These are phyloP conservation scores for Macrobrachium rosenbergii DNA, from an alignment of 1,140 invertebrate genomes.

Conservation along the genomic window DNA sequence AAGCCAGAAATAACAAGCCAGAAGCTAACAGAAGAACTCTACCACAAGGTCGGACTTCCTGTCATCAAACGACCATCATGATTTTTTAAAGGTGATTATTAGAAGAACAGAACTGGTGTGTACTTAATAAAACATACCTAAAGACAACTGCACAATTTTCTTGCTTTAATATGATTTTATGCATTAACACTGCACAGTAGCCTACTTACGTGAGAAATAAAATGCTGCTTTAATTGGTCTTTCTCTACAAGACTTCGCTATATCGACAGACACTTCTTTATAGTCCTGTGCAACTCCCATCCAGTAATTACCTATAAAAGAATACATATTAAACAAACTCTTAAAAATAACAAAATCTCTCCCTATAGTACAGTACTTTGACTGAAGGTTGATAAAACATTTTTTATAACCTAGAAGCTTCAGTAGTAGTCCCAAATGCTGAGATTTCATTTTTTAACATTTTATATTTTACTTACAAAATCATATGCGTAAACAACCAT, in stretches of 20 bases:
- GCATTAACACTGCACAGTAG: neutral
- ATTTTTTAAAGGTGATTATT: too few species aligned
- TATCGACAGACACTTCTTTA: slow-evolving; percentile 35
- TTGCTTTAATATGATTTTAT: neutral
- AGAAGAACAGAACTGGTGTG: too few species aligned
- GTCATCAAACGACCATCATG: too few species aligned
- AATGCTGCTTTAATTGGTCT: slow-evolving; percentile 21
- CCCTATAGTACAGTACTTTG: neutral
- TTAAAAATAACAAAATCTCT: neutral
- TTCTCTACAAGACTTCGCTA: slow-evolving; percentile 10
- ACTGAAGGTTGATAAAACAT: neutral
- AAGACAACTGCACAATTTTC: neutral
- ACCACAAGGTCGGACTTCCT: too few species aligned
- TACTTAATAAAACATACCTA: neutral
- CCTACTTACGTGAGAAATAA: slow-evolving; percentile 35
- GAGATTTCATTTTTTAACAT: too few species aligned
- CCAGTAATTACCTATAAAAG: slow-evolving; percentile 47
- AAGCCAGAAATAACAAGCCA: too few species aligned
- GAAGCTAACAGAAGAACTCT: too few species aligned
- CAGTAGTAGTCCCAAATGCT: too few species aligned
- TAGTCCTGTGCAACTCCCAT: slow-evolving; percentile 41
- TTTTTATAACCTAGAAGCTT: neutral
- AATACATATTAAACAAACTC: neutral
- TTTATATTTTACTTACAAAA: too few species aligned
- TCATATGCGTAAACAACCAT: too few species aligned